Base-by-base conservation (phyloP, 2,888 invertebrate genomes). In the Plagiodera versicolora region DNA sequence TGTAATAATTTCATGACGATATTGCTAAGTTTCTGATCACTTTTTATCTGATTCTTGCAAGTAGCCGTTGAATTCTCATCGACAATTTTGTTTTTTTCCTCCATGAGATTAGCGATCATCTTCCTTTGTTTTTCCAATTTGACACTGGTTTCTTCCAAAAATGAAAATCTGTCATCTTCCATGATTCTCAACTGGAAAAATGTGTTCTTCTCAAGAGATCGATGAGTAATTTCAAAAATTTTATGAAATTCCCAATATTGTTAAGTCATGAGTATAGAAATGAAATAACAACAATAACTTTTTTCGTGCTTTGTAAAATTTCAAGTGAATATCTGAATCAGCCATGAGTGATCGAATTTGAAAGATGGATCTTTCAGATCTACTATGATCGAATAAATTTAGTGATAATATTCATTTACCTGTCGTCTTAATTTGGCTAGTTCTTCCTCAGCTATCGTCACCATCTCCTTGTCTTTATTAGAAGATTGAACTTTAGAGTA, bases 401-500 rank as follows among this genome's bases (percentile, higher is more conserved):
- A n/a, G n/a, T n/a, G n/a, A n/a, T n/a, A n/a, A n/a, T n/a, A n/a
- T n/a, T n/a, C n/a, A n/a, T n/a, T n/a, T 73, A 87, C 87, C 82
- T 92, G 92, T 73, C 93, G 84, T 70, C 91, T 90, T 45, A 95
- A 80, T 65, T 92, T 87, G 16, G 86, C 83, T 72, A 93, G 82
- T 76, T 95, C 92, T 60, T 89, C 87, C 74, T 89, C 89, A 1
- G 92, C 91, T 74, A 92, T 86, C 74, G 88, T 86, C 73, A 92
- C 90, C 81, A 91, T 84, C 77, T 92, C 91, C 74, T 68, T 71
- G 56, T 72, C 72, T 18, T 64, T 69, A n/a, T 63, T 67, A 9
- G 71, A 65, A 24, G 64, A 64, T 2, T 57, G 54, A 4, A 58
- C 9, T 47, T 48, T 59, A 16, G 63, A 20, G 48, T 66, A 58